phyloP scores from a whole-genome alignment of 2,888 invertebrate species.

The Teinopalpus imperialis region DNA sequence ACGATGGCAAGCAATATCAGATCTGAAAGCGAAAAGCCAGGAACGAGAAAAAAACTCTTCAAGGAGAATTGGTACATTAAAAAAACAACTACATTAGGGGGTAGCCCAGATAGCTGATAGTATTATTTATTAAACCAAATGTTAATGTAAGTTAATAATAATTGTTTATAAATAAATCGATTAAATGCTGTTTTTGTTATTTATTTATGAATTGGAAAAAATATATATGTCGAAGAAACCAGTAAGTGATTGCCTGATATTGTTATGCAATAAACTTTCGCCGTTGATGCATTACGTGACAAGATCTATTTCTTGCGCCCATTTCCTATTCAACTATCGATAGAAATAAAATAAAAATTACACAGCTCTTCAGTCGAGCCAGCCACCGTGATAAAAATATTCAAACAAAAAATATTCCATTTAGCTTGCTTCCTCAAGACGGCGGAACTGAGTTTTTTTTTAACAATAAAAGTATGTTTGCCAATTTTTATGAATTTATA shows the following conservation, averaged over 20 bases:
- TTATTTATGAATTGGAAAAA: constrained; percentile 2
- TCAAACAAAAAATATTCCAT: constrained; percentile 50
- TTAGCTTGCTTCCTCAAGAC: constrained; percentile 35
- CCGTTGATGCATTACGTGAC: constrained; percentile 72
- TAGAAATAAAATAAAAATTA: constrained; percentile 43
- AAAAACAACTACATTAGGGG: constrained; percentile 63
- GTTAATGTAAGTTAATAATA: constrained; percentile 39
- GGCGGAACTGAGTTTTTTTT: constrained; percentile 40
- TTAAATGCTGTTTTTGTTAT: constrained; percentile 30
- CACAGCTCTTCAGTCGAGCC: constrained; percentile 43
- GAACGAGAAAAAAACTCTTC: constrained; percentile 66
- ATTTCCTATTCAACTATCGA: constrained; percentile 46
- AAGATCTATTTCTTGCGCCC: constrained; percentile 46
- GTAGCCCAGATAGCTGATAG: constrained; percentile 65
- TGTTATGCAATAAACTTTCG: constrained; percentile 66
- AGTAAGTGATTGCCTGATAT: constrained; percentile 16
- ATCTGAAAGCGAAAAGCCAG: constrained; percentile 66
- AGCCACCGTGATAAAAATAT: constrained; percentile 50
- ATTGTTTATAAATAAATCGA: constrained; percentile 38
- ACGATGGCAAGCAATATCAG: constrained; percentile 68
- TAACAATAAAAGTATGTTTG: too few species aligned
- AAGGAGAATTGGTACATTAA: constrained; percentile 76
- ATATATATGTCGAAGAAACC: constrained; percentile 1
- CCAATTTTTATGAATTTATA: too few species aligned
- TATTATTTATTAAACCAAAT: constrained; percentile 52